Base-by-base conservation (phyloP, 2,888 invertebrate genomes). In the Teleiodes luculella region DNA sequence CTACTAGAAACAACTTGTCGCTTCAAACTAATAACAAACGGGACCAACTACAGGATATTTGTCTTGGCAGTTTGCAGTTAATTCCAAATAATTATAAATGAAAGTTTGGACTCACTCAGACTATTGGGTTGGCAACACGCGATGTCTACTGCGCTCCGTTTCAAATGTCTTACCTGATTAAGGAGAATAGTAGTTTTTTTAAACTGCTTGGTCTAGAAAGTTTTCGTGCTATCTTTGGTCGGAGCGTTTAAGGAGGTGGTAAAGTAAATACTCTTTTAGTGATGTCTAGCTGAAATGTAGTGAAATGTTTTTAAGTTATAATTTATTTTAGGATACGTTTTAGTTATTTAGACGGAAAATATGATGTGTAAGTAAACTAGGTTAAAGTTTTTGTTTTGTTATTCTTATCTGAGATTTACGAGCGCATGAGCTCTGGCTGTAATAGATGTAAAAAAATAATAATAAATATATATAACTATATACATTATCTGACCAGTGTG, bases 61-160 rank as follows among this genome's bases (percentile, higher is more conserved):
- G 16, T 50, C 14, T 24, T 30, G 49, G 7, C 35, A 51, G 46
- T 53, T 49, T 54, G 46, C 46, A 51, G 66, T 63, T 70, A 67
- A 66, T 72, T 68, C 64, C 57, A 64, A 67, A 67, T 75, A 78
- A 76, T 77, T 77, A 76, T 69, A 66, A 68, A 64, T 43, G 57
- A 67, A 75, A 67, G 63, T 68, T 72, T 57, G 62, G 63, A 68
- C 61, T 71, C 70, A 74, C 74, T 77, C 74, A 72, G 77, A 74
- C 74, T 73, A 76, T 78, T 76, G 73, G 70, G 61, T 65, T 54
- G 54, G 53, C 47, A 53, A 67, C 81, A 82, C 80, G 81, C 80
- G 74, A 82, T 71, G 74, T 75, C 76, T 68, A 63, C 59, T 62
- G 68, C 70, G 64, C 66, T 65, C 20, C 60, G 62, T 61, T 63